Evolutionary conservation across 2,113 vertebrate species (phyloP).

Genomic region (Chloropsis cyanopogon): DNA sequence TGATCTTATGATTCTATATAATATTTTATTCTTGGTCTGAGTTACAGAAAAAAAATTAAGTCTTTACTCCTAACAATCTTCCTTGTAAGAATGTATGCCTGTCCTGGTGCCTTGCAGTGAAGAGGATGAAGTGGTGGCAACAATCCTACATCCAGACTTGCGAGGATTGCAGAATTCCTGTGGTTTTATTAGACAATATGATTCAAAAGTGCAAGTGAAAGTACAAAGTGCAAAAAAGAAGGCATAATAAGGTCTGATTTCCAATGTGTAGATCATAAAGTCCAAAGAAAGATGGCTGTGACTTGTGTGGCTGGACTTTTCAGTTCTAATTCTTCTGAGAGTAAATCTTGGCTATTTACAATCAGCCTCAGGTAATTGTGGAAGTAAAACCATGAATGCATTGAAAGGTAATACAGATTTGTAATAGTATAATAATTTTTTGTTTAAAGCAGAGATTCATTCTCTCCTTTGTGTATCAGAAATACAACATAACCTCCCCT

Average conservation of each 20-base stretch:
- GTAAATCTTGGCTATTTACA: neutral
- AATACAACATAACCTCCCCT: neutral
- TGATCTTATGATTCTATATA: neutral
- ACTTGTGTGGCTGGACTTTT: neutral
- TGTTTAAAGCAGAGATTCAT: neutral
- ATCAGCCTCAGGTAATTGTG: neutral
- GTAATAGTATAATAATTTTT: neutral
- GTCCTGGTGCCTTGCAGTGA: neutral
- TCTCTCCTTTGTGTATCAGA: neutral
- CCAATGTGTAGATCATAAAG: neutral
- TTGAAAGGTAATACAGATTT: neutral
- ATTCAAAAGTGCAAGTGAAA: neutral
- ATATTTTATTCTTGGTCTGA: neutral
- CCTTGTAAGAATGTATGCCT: neutral
- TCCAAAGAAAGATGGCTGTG: neutral
- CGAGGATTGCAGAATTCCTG: neutral
- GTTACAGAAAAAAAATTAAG: neutral
- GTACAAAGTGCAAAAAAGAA: neutral
- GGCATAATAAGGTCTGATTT: neutral
- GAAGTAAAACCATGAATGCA: neutral
- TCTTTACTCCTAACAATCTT: neutral
- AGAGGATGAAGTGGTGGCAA: neutral
- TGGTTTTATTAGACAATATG: neutral
- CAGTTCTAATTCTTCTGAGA: neutral
- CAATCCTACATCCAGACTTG: neutral